Evolutionary conservation across 1,140 invertebrate species (phyloP), one percentile per base, ranked within the genome.

Genomic region (Ctenoplectra terminalis): DNA sequence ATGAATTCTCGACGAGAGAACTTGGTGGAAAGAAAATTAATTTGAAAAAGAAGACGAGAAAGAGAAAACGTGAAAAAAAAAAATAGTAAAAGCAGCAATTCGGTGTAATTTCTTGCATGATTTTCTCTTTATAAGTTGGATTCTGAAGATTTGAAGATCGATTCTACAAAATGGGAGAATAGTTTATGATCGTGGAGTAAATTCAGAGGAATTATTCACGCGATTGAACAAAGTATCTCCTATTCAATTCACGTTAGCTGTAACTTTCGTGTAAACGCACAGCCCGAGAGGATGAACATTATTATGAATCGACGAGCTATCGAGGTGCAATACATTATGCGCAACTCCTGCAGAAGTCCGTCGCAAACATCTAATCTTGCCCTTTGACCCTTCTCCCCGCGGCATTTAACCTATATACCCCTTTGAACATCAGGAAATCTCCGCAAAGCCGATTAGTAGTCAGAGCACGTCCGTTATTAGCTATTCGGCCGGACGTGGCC

Each of bases 391-490:
- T 31, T 46, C 72, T 11, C 50, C 54, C 20, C 20, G 43, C 63
- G 31, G 54, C 75, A 43, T 75, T 85, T 77, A 82, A 52, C 67
- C 60, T 23, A 54, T 72, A 77, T 60, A 64, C 23, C 50, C 7
- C 5, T 17, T 8, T 20, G 23, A 13, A 50, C 48, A 48, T 64
- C 64, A 40, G 69, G 74, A 83, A 85, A 88, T 83, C 82, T 82
- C 77, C 37, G 72, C 58, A 78, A 87, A 81, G 82, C 76, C 87
- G 74, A 89, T 91, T 90, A 89, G 88, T 86, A 91, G 86, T 88
- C 88, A 40, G 72, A 79, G 85, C 90, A 91, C 90, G 90, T 90
- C 73, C 88, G 89, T 90, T 91, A 91, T 91, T 91, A 91, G 89
- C 90, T 73, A 89, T 90, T 90, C 86, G 83, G 84, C 61, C 46